Evolutionary conservation across 2,113 vertebrate species (phyloP).

Genomic region (Conger conger): DNA sequence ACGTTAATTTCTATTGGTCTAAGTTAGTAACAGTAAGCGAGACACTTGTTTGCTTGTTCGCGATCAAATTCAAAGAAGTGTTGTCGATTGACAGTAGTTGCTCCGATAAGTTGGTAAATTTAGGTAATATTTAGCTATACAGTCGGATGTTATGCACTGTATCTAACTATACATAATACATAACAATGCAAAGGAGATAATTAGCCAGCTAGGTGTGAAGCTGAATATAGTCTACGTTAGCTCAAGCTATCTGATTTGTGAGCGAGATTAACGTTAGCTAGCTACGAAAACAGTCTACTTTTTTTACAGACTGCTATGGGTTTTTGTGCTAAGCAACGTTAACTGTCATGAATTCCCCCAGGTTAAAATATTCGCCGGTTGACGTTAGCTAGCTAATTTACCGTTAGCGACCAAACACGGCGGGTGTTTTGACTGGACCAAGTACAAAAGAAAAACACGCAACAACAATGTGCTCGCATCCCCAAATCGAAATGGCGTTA

Average conservation of each 20-base stretch:
- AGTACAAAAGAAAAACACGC: background rate
- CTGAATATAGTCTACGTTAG: background rate
- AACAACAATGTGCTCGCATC: background rate
- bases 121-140: too few species aligned
- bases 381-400: background rate
- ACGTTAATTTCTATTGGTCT: background rate
- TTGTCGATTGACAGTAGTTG: background rate
- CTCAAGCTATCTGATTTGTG: background rate
- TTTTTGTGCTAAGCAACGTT: background rate
- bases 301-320: background rate
- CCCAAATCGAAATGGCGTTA: background rate
- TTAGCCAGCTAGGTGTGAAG: background rate
- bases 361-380: background rate
- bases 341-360: background rate
- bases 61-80: background rate
- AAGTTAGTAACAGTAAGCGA: too few species aligned
- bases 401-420: background rate
- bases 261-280: background rate
- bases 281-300: too few species aligned
- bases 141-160: too few species aligned
- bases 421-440: background rate
- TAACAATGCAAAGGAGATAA: too few species aligned
- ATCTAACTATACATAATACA: too few species aligned
- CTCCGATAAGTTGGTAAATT: too few species aligned
- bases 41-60: background rate